Evolutionary conservation across 2,113 vertebrate genomes (phyloP), one percentile per base, ranked within the genome.

Genomic region (Coturnix japonica): DNA sequence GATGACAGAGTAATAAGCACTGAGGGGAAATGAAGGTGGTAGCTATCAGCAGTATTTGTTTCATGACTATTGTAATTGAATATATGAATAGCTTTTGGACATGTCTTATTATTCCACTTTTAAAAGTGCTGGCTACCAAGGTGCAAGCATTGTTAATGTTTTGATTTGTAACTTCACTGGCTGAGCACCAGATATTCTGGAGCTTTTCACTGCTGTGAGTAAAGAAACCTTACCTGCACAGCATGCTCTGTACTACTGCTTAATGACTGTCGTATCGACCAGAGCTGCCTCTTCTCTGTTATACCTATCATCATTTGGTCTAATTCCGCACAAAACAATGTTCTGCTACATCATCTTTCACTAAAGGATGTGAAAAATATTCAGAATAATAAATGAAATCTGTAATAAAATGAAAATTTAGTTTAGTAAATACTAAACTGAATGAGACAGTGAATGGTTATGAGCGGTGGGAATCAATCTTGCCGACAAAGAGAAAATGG

Each of bases 241-340:
- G 7, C 8, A 1, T 26, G 30, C 13, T 56, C 53, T 7, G 3
- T 30, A 6, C 60, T 54, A 0, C 23, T 46, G 23, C 19, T 64
- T 57, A 53, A 57, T 47, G 35, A 8, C 73, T 64, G n/a, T 11
- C 11, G 18, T 30, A 30, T 4, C 63, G 49, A 30, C 57, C 63
- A 35, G n/a, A 37, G 13, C 2, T 15, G 70, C 33, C 31, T 51
- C 21, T 33, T 60, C 28, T 37, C 41, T 66, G 5, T 30, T 53
- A 61, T 53, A 8, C 41, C 47, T 61, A 49, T 2, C 61, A 13
- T 28, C 75, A 61, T 37, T 60, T 76, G 35, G 26, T 7, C 41
- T 37, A 15, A 9, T 63, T 53, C 54, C 66, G n/a, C 25, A 51
- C 37, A 70, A 6, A 87, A 30, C 33, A 44, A 23, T 5, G 21